Percentiles rank a stretch among this genome's conserved stretches.
Conservation (phyloP, 2,797 vertebrate species). For the Parambassis ranga region DNA sequence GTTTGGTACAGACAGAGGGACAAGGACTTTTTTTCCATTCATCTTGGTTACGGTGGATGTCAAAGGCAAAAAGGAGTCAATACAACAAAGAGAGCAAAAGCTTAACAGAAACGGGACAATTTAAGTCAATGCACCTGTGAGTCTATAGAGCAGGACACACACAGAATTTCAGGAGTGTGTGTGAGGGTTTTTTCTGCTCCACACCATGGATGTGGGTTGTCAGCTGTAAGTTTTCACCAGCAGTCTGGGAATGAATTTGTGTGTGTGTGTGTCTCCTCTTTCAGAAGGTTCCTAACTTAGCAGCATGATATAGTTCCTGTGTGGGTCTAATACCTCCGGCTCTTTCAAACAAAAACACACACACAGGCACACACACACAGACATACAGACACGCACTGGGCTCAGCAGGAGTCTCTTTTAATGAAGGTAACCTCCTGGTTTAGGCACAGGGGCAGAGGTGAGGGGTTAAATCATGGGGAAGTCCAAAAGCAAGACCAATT, state of each 20-base stretch:
- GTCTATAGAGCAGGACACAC: not conserved
- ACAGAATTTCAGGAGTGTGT: not conserved
- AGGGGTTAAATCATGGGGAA: conserved; percentile 75
- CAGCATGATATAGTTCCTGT: conserved; percentile 65
- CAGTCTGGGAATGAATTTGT: not conserved
- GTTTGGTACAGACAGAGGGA: not conserved
- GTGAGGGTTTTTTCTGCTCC: conserved; percentile 10
- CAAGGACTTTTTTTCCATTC: not conserved
- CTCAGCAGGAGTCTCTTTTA: conserved; percentile 74
- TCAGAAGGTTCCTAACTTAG: conserved; percentile 48
- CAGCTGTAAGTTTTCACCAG: conserved; percentile 38
- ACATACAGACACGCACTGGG: conserved; percentile 22
- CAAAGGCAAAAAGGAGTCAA: not conserved
- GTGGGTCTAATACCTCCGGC: conserved; percentile 60
- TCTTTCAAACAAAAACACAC: conserved; percentile 50
- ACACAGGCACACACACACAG: conserved; percentile 3
- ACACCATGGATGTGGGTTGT: conserved; percentile 4
- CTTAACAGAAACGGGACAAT: not conserved
- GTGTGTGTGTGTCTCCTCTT: conserved; percentile 6
- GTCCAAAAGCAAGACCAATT: conserved; percentile 64
- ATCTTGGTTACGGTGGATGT: not conserved
- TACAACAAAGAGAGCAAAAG: not conserved
- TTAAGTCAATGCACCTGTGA: conserved; percentile 3
- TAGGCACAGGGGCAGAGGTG: conserved; percentile 60
- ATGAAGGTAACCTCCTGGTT: conserved; percentile 68